Evolutionary conservation across 2,888 invertebrate genomes (phyloP), one percentile per base, ranked within the genome.

Genomic region (Trachelus troglodyta): DNA sequence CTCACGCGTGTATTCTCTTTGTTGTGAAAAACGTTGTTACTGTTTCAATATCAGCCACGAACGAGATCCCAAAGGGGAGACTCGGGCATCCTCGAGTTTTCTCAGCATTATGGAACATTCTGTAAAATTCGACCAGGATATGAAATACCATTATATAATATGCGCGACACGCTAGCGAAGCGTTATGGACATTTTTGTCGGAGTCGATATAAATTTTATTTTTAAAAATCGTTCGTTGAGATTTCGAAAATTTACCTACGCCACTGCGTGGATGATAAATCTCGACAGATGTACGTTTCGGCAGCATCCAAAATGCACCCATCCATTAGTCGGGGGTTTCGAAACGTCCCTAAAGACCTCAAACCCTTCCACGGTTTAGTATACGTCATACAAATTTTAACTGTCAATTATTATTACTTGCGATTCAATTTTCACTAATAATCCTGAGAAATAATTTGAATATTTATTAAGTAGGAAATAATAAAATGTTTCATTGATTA

Each of bases 41-140:
- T 79, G 81, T 83, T 84, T 83, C 83, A 83, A 84, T 83, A 81
- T 83, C 80, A 81, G 79, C 81, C 77, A 76, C 82, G 80, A 82
- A 81, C 83, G 81, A 81, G 81, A 75, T 81, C 80, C 82, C 81
- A 56, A 77, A 78, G 82, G 81, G 76, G 76, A 79, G 76, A 79
- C 77, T 77, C 23, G 56, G 56, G 15, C 9, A 23, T 56, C 23
- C 23, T 56, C 23, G 56, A 56, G 56, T 56, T 75, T 56, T 56
- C 75, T 77, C 69, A 71, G 73, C 77, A 75, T 81, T 77, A 76
- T 75, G 79, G 37, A 56, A 23, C 56, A 56, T 56, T 9, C 56
- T 56, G 23, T 56, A 56, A 56, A 56, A 56, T 56, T 56, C 56
- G 56, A 56, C 23, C 6, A 23, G 56, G 9, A 56, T 56, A 56